Base-by-base conservation (phyloP, 2,888 invertebrate species). In the Cosmia pyralina region DNA sequence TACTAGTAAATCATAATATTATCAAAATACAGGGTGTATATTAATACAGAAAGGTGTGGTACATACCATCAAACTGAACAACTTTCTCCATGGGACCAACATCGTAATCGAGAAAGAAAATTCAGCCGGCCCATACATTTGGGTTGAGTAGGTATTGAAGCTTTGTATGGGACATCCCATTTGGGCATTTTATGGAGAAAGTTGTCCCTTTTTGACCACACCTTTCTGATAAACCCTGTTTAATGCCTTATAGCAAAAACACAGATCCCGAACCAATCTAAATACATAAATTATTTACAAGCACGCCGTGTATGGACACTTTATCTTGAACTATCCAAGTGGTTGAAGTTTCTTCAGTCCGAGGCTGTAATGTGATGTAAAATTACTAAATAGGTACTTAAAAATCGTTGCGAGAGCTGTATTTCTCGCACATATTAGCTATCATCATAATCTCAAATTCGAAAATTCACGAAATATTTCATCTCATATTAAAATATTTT, bases 341-440 rank as follows among this genome's bases (percentile, higher is more conserved):
- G n/a, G 63, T 44, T 34, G 67, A 28, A 53, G 81, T 44, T 44
- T 73, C 68, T 69, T 82, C 69, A 83, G 22, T 78, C 50, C 3
- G 64, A 68, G 19, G 69, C 81, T 81, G 84, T 71, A 81, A 81
- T 69, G 55, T 75, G 60, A 75, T 69, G 48, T 64, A 52, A 50
- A 66, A 69, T 69, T 76, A 62, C 41, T 81, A 69, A 0, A 58
- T 81, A 69, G 1, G 53, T n/a, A 17, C 17, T 41, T 10, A 4
- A 44, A 41, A 38, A 38, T 70, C 34, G 3, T 64, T 28, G 22
- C 17, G 4, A 22, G n/a, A 41, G n/a, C 17, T 17, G 13, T 38
- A 38, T 46, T 48, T 41, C 28, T 3, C 34, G 17, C 28, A 72
- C 10, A n/a, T n/a, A 71, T 2, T 4, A 28, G 1, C 28, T 60